phyloP scores from a whole-genome alignment of 2,113 vertebrate genomes.

The Carassius auratus region DNA sequence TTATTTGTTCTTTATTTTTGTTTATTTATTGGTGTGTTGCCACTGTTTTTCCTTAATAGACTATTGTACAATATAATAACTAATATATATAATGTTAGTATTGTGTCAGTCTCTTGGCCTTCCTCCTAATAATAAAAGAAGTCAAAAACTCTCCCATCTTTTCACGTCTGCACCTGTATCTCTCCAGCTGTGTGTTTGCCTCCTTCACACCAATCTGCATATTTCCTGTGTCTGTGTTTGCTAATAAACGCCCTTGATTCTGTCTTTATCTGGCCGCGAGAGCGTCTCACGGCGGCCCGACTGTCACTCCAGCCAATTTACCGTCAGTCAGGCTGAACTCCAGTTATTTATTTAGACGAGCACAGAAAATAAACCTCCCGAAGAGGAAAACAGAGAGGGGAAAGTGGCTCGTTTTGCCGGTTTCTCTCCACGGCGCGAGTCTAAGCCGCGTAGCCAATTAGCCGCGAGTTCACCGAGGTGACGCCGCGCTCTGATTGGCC shows the following conservation, averaged over 20 bases:
- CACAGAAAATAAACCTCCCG: background rate
- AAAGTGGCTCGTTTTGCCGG: constrained; percentile 5
- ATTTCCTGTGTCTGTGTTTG: too few species aligned
- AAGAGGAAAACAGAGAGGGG: background rate
- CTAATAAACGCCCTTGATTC: background rate
- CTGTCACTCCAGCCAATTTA: constrained; percentile 55
- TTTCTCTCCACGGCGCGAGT: constrained; percentile 20
- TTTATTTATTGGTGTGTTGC: background rate
- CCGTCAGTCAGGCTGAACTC: constrained; percentile 37
- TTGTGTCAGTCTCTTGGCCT: background rate
- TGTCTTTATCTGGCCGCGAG: constrained; percentile 9
- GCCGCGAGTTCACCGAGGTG: constrained; percentile 30
- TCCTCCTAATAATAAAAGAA: background rate
- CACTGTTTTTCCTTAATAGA: background rate
- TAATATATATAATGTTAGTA: too few species aligned
- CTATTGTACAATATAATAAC: too few species aligned
- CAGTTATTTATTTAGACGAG: constrained; percentile 46
- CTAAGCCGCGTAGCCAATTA: constrained; percentile 58
- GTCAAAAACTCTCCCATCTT: background rate
- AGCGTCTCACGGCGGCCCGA: background rate
- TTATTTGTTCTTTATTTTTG: background rate
- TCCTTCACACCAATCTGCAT: background rate
- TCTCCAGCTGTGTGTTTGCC: background rate
- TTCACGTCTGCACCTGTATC: background rate
- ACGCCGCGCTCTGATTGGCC: constrained; percentile 23